Base-by-base conservation (phyloP, 1,140 invertebrate species). In the Cryptotermes secundus region DNA sequence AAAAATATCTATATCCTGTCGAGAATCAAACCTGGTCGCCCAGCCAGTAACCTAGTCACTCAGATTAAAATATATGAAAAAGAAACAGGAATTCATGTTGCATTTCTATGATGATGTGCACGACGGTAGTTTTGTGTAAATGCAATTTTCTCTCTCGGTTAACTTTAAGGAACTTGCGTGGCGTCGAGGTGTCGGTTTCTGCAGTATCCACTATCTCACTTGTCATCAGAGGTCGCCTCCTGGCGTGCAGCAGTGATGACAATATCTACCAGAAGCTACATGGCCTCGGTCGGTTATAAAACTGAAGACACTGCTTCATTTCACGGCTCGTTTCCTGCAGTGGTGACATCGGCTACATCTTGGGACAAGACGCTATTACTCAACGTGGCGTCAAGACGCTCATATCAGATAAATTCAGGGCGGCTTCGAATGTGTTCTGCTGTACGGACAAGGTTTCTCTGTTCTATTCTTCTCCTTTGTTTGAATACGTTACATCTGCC, bases 311-410 rank as follows among this genome's bases (percentile, higher is more conserved):
- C 26, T 31, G 59, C n/a, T 31, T 6, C 59, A 72, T 72, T 72
- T 72, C n/a, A 72, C 59, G 26, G 26, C 31, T 72, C 59, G 59
- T 72, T 72, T 72, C 59, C 59, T 72, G 26, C 59, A 7, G 9
- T 6, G 14, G 59, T 31, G 7, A 72, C 59, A 26, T 72, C 26
- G 31, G 26, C 59, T 26, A 31, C 26, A 72, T 72, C n/a, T 72
- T n/a, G 59, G 26, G 59, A 72, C 59, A 72, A 72, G 59, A 72
- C 59, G 59, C 59, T 72, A 72, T 72, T 72, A 72, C 26, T 72
- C 59, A 72, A 14, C 59, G 12, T 12, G 31, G 59, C 26, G 14
- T 72, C 59, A 0, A 49, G 45, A 19, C 45, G 9, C 16, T 12
- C 19, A 0, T 22, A 72, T 31, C 59, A 31, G 26, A 72, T 31